phyloP scores from a whole-genome alignment of 2,888 invertebrate genomes.

The Drosophila limbata region DNA sequence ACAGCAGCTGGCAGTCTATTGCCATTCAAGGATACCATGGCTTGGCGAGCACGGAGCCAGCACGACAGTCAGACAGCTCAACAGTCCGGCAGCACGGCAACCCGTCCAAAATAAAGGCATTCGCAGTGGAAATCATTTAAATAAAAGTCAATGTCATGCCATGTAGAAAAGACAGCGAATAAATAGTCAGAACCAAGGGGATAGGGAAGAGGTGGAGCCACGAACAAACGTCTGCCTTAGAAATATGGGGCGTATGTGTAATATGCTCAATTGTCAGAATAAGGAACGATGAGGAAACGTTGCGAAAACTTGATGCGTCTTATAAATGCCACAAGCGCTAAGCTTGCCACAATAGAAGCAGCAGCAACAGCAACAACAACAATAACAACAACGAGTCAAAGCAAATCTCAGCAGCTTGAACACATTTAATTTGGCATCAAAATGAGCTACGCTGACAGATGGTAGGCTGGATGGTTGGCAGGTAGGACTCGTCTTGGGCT shows the following conservation, averaged over 20 bases:
- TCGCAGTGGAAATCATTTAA: conserved; percentile 72
- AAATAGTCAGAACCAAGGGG: conserved; percentile 57
- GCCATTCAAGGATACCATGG: conserved; percentile 56
- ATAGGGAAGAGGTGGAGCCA: neutral
- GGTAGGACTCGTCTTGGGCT: conserved; percentile 31
- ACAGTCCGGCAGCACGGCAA: conserved; percentile 17
- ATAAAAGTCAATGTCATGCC: conserved; percentile 81
- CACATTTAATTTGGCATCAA: conserved; percentile 75
- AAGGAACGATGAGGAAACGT: conserved; percentile 16
- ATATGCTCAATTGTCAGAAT: conserved; percentile 53
- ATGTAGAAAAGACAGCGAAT: conserved; percentile 74
- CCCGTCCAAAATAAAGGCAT: conserved; percentile 37
- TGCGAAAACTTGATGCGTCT: conserved; percentile 43
- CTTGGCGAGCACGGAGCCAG: conserved; percentile 7
- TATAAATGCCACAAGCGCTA: conserved; percentile 61
- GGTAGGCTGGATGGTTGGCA: conserved; percentile 34
- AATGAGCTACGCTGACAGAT: conserved; percentile 72
- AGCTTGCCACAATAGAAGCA: conserved; percentile 34
- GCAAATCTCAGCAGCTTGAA: conserved; percentile 51
- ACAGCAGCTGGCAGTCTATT: conserved; percentile 64
- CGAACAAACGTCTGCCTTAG: conserved; percentile 31
- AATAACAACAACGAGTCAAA: conserved; percentile 9
- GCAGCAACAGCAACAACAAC: conserved; percentile 6
- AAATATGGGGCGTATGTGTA: conserved; percentile 67
- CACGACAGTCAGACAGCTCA: conserved; percentile 19